Evolutionary conservation across 2,888 invertebrate genomes (phyloP).

Genomic region (Thumatha senex): DNA sequence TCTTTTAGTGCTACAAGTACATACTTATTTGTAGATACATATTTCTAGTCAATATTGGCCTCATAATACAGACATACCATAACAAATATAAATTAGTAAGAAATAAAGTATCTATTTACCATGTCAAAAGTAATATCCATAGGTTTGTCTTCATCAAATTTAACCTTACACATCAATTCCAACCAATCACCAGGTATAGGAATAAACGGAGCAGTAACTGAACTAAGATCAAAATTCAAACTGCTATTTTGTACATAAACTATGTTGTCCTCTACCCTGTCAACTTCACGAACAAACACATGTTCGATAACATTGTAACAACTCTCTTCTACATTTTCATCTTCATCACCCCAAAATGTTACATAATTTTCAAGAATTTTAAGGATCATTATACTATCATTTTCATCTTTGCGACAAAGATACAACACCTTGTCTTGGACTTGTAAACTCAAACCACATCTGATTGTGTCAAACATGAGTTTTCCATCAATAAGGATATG

Average conservation of each 20-base stretch:
- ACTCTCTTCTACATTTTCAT: conserved; percentile 56
- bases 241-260: conserved; percentile 80
- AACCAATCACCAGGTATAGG: conserved; percentile 89
- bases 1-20: no score
- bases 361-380: conserved; percentile 83
- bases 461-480: conserved; percentile 77
- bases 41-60: no score
- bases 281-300: conserved; percentile 63
- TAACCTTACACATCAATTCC: conserved; percentile 84
- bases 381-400: conserved; percentile 76
- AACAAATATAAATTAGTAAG: no score
- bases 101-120: conserved; percentile 33
- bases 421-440: conserved; percentile 83
- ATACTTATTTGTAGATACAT: no score
- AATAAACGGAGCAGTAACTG: conserved; percentile 84
- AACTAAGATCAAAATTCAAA: conserved; percentile 85
- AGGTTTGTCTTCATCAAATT: conserved; percentile 82
- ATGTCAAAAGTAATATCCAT: conserved; percentile 71
- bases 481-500: conserved; percentile 84
- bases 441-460: conserved; percentile 58
- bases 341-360: conserved; percentile 74
- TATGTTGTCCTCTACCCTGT: conserved; percentile 53
- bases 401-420: conserved; percentile 74
- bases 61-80: no score
- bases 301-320: conserved; percentile 61